These are phyloP conservation scores for Drosophila seclusa DNA, from an alignment of 2,888 invertebrate genomes.

Conservation along the genomic window DNA sequence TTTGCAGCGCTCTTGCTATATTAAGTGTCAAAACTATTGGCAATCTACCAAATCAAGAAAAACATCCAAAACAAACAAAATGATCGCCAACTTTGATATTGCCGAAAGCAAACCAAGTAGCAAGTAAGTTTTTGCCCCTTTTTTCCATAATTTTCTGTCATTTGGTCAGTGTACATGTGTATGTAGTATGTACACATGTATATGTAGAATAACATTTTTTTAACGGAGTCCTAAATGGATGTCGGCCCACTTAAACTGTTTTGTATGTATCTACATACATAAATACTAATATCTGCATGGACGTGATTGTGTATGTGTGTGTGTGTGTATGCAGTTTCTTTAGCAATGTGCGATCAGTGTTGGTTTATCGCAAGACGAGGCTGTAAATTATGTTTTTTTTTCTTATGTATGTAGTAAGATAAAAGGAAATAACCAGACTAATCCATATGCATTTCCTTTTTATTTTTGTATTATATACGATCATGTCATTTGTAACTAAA, in stretches of 20 bases:
- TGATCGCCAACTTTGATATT: constrained; percentile 82
- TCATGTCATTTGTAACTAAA: constrained; percentile 11
- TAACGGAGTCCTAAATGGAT: constrained; percentile 8
- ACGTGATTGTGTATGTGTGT: not conserved
- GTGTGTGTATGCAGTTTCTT: constrained; percentile 11
- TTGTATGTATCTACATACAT: constrained; percentile 6
- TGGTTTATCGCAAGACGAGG: constrained; percentile 8
- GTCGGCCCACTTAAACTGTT: constrained; percentile 6
- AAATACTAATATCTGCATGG: constrained; percentile 3
- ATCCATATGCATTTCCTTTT: not conserved
- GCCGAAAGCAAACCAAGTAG: constrained; percentile 88
- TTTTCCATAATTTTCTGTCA: constrained; percentile 7
- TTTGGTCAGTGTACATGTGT: constrained; percentile 12
- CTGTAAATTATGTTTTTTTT: not conserved
- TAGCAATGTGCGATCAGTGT: constrained; percentile 18
- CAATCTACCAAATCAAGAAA: constrained; percentile 21
- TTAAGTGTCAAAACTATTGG: not conserved
- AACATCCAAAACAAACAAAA: constrained; percentile 48
- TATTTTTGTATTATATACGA: constrained; percentile 4
- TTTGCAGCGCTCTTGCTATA: constrained; percentile 3
- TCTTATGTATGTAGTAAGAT: constrained; percentile 1
- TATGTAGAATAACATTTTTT: constrained; percentile 4
- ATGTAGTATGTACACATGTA: not conserved
- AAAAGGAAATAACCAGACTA: constrained; percentile 5
- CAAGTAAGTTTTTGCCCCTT: constrained; percentile 86